Evolutionary conservation across 2,888 invertebrate species (phyloP), one percentile per base, ranked within the genome.

Genomic region (Drosophila emarginata): DNA sequence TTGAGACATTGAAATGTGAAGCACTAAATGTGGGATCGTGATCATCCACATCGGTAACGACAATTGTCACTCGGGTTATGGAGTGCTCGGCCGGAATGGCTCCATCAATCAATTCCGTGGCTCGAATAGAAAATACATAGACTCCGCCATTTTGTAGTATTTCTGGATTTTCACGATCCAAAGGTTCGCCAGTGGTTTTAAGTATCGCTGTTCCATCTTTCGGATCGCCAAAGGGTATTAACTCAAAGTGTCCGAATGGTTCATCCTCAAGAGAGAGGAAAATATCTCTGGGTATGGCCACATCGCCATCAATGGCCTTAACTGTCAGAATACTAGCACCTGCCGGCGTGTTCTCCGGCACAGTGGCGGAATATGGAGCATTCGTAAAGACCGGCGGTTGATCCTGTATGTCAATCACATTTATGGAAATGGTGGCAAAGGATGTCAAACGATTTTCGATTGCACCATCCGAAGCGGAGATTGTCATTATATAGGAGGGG

Each of bases 381-480:
- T 96, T 96, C 0, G 95, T 90, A 85, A 97, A 97, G n/a, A 94
- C 92, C 0, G 97, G 97, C 6, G 96, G 95, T 81, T 96, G 96
- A 91, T 97, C 97, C 89, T 95, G 97, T 0, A 96, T 94, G 88
- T 97, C 97, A 67, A 94, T 92, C 5, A 97, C 94, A 45, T 95
- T 94, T 0, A 95, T 95, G 0, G 96, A 94, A 11, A 97, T 94
- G 51, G 95, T 95, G 0, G 96, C 96, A 14, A 94, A 92, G 0
- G 96, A 94, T 37, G 93, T 93, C 4, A 96, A 90, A 0, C 95
- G 93, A 78, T 93, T 93, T 53, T 94, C 94, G 59, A 91, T 88
- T 1, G 95, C 94, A 7, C 93, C 92, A 80, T 96, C 96, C 1
- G 92, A 92, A 0, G 96, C 96, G 78, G 94, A 93, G 1, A 96